These are phyloP conservation scores for Aegithalos caudatus DNA, from an alignment of 2,113 vertebrate species.

Conservation along the genomic window DNA sequence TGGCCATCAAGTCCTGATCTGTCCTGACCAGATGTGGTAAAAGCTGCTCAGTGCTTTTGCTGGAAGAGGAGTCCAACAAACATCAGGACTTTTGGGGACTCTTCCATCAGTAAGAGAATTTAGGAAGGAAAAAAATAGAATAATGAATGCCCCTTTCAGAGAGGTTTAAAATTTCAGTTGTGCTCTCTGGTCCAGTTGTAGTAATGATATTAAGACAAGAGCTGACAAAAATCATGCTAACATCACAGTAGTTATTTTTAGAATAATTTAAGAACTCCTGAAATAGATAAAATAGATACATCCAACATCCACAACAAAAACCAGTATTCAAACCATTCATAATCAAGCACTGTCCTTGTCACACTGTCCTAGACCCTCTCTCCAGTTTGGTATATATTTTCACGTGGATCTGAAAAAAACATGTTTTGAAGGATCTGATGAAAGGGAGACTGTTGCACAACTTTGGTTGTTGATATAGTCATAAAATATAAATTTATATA, in stretches of 20 bases:
- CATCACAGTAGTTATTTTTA: not conserved
- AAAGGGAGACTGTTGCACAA: not conserved
- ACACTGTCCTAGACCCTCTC: not conserved
- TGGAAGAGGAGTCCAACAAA: not conserved
- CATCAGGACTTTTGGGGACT: not conserved
- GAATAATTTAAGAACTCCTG: not conserved
- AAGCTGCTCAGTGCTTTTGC: not conserved
- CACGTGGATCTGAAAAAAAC: not conserved
- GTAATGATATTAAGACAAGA: not conserved
- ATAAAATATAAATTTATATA: constrained; percentile 24
- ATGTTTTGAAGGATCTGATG: not conserved
- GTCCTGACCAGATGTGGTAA: not conserved
- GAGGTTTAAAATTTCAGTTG: not conserved
- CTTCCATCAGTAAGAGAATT: not conserved
- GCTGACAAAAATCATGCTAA: not conserved
- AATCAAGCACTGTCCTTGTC: not conserved
- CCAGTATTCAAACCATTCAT: not conserved
- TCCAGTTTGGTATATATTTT: not conserved
- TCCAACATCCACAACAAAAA: not conserved
- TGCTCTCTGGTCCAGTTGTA: not conserved
- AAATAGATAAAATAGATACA: not conserved
- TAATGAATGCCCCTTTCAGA: not conserved
- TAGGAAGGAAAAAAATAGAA: not conserved
- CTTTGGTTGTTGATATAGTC: not conserved
- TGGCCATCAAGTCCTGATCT: not conserved